These are phyloP conservation scores for Neodiprion fabricii DNA, from an alignment of 1,140 invertebrate genomes.

Conservation along the genomic window DNA sequence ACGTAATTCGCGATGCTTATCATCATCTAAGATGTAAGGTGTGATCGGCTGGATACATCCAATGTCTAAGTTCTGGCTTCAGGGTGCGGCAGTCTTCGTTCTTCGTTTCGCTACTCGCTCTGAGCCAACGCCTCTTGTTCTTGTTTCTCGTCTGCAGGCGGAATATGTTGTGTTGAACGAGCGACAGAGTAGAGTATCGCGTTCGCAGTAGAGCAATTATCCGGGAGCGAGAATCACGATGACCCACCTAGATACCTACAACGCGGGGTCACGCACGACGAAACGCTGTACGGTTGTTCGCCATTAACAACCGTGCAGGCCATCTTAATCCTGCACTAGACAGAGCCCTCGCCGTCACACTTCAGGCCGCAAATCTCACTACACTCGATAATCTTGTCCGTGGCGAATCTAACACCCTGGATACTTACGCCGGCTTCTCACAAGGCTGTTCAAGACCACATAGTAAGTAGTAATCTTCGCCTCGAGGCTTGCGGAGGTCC, in stretches of 20 bases:
- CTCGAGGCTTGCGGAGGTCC: not conserved
- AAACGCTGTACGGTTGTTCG: conserved; percentile 10
- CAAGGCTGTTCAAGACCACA: not conserved
- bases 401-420: not conserved
- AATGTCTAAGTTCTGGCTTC: too few relatives aligned
- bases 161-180: too few relatives aligned
- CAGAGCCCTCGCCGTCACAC: not conserved
- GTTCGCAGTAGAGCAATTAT: conserved; percentile 4
- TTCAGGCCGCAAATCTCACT: not conserved
- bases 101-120: too few relatives aligned
- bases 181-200: too few relatives aligned
- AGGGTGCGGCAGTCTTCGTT: too few relatives aligned
- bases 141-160: too few relatives aligned
- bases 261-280: not conserved
- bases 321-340: conserved; percentile 4
- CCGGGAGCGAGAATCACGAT: conserved; percentile 14
- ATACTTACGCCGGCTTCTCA: not conserved
- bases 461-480: not conserved
- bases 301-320: conserved; percentile 17
- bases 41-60: too few relatives aligned
- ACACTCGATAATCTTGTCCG: not conserved
- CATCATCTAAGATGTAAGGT: too few relatives aligned
- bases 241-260: conserved; percentile 16
- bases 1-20: too few relatives aligned
- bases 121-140: too few relatives aligned